Conservation (phyloP, 2,797 vertebrate genomes). For the Gymnothorax reevesii region DNA sequence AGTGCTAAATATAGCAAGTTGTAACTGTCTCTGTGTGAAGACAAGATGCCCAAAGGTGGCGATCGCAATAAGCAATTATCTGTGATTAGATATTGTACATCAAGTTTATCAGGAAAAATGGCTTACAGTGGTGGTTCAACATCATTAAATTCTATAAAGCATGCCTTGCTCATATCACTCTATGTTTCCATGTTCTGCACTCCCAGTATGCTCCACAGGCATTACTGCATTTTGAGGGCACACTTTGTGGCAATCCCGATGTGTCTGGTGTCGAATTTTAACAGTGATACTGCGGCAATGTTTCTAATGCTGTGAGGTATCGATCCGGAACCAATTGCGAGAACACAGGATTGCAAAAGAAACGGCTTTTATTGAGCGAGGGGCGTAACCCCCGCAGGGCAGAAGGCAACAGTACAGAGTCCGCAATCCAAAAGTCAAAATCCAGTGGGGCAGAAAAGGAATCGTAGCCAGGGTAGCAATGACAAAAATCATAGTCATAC, state of each 20-base stretch:
- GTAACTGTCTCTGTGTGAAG: neutral
- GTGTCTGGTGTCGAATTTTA: neutral
- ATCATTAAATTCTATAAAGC: neutral
- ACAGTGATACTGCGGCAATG: neutral
- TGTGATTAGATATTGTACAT: neutral
- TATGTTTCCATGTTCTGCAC: neutral
- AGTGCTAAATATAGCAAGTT: neutral
- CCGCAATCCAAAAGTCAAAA: too few relatives aligned
- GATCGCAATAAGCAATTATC: neutral
- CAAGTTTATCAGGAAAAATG: neutral
- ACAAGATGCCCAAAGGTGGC: neutral
- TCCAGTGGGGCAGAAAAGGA: too few relatives aligned
- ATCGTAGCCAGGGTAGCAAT: too few relatives aligned
- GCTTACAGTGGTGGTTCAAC: slow-evolving; percentile 1
- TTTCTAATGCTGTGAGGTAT: too few relatives aligned
- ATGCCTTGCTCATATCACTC: neutral
- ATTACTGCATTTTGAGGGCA: neutral
- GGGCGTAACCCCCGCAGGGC: too few relatives aligned
- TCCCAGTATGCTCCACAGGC: neutral
- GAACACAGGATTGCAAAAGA: too few relatives aligned
- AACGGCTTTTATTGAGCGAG: too few relatives aligned
- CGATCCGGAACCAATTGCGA: too few relatives aligned
- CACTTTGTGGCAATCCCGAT: neutral
- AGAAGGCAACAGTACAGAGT: too few relatives aligned
- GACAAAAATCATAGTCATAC: too few relatives aligned